Conservation (phyloP, 1,140 invertebrate species). For the Plectus sambesii region DNA sequence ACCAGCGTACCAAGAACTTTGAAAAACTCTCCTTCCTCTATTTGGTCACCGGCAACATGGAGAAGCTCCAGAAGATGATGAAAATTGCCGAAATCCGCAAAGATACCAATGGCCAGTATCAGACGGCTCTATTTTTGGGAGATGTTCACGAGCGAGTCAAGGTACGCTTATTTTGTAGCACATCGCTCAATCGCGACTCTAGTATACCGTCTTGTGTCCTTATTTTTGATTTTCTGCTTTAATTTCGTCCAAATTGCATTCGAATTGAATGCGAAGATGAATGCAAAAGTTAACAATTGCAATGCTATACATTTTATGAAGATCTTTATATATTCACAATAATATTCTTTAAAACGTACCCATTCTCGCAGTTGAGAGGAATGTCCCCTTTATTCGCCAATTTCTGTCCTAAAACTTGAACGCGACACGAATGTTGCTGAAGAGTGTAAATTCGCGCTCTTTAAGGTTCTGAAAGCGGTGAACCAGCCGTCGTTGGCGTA, state of each 20-base stretch:
- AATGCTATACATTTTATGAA: too few relatives aligned
- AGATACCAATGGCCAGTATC: conserved; percentile 89
- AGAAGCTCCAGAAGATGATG: conserved; percentile 96
- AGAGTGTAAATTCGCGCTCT: conserved; percentile 4
- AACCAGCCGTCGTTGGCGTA: conserved; percentile 68
- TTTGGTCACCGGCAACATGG: conserved; percentile 92
- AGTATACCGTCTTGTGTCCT: conserved; percentile 10
- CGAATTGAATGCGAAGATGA: conserved; percentile 6
- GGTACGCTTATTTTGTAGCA: conserved; percentile 46
- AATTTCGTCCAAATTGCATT: too few relatives aligned
- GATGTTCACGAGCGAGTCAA: conserved; percentile 85
- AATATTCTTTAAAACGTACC: too few relatives aligned
- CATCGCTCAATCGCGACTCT: too few relatives aligned
- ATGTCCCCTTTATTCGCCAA: too few relatives aligned
- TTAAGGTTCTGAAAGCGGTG: conserved; percentile 50
- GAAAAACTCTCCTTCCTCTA: conserved; percentile 96
- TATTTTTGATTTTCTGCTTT: not conserved
- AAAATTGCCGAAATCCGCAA: conserved; percentile 94
- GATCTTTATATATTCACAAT: too few relatives aligned
- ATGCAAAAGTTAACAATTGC: too few relatives aligned
- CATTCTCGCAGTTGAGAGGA: too few relatives aligned
- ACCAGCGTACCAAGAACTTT: conserved; percentile 98
- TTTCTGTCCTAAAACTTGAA: not conserved
- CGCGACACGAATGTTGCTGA: not conserved
- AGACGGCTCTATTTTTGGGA: conserved; percentile 78